A percentile compares a stretch with the other conserved stretches of the same genome.
Conservation (phyloP, 2,113 vertebrate genomes). For the Nannobrachium achirus region DNA sequence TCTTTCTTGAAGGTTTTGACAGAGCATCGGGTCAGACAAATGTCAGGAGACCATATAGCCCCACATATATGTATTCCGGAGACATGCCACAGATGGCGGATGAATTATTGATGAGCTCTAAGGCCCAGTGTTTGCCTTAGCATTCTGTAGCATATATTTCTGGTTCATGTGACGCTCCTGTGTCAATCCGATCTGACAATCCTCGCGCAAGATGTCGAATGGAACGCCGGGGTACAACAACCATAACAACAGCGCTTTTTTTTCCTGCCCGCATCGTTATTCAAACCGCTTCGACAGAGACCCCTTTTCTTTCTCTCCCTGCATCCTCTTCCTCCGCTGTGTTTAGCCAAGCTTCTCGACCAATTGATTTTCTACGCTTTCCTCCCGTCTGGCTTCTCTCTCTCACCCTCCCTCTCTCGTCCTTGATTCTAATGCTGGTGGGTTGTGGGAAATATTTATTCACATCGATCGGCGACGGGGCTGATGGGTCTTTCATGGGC, state of each 20-base stretch:
- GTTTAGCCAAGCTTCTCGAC: no score
- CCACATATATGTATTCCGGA: conserved; percentile 1
- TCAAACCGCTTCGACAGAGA: no score
- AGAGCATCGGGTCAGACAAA: not conserved
- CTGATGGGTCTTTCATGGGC: conserved; percentile 79
- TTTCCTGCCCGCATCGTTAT: conserved; percentile 30
- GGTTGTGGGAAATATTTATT: conserved; percentile 83
- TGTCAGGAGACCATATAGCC: not conserved
- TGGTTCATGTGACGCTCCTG: conserved; percentile 20
- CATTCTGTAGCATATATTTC: conserved; percentile 13
- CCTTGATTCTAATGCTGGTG: conserved; percentile 73
- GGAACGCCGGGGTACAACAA: not conserved
- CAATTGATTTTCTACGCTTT: no score
- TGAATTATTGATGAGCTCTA: conserved; percentile 27
- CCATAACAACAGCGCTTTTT: conserved; percentile 28
- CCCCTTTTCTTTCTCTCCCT: no score
- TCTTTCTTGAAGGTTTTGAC: not conserved
- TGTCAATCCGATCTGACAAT: conserved; percentile 48
- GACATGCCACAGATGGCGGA: conserved; percentile 25
- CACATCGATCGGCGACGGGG: conserved; percentile 73
- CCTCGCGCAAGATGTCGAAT: conserved; percentile 26
- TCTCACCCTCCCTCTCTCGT: conserved; percentile 8
- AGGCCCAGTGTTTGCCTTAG: conserved; percentile 11
- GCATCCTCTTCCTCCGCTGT: not conserved
- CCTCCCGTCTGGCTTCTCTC: not conserved